Percentiles rank a stretch among this genome's conserved stretches.
Evolutionary conservation across 2,888 invertebrate species (phyloP).

Genomic region (Cephus spinipes): DNA sequence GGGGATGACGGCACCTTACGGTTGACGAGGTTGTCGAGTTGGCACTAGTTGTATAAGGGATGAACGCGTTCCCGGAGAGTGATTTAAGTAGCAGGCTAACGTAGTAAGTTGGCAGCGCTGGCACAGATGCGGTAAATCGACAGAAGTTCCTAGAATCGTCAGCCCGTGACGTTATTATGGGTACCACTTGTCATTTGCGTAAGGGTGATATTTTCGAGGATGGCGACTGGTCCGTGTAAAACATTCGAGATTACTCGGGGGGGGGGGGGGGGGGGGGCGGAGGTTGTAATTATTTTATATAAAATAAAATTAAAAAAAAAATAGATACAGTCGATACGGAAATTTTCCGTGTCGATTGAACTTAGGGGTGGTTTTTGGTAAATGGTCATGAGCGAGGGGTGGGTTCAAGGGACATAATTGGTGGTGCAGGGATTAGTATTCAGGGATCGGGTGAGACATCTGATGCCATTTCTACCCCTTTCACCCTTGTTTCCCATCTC

Average conservation of each 20-base stretch:
- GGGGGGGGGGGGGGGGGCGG: too few species aligned
- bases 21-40: constrained; percentile 37
- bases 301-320: too few species aligned
- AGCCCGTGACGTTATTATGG: constrained; percentile 20
- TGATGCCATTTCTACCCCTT: constrained; percentile 27
- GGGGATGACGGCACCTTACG: constrained; percentile 16
- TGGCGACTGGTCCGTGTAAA: neutral
- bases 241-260: neutral
- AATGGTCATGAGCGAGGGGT: constrained; percentile 19
- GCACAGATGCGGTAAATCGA: constrained; percentile 67
- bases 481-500: neutral
- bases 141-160: constrained; percentile 58
- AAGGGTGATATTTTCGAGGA: neutral
- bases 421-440: constrained; percentile 44
- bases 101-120: constrained; percentile 57
- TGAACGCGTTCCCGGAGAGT: constrained; percentile 36
- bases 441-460: constrained; percentile 42
- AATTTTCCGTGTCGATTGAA: neutral
- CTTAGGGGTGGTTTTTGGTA: neutral
- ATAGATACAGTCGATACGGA: neutral
- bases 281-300: neutral
- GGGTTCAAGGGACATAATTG: constrained; percentile 42
- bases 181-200: constrained; percentile 19
- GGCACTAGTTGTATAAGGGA: neutral
- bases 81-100: constrained; percentile 61